Base-by-base conservation (phyloP, 1,140 invertebrate species). In the Pseudoatta argentina region DNA sequence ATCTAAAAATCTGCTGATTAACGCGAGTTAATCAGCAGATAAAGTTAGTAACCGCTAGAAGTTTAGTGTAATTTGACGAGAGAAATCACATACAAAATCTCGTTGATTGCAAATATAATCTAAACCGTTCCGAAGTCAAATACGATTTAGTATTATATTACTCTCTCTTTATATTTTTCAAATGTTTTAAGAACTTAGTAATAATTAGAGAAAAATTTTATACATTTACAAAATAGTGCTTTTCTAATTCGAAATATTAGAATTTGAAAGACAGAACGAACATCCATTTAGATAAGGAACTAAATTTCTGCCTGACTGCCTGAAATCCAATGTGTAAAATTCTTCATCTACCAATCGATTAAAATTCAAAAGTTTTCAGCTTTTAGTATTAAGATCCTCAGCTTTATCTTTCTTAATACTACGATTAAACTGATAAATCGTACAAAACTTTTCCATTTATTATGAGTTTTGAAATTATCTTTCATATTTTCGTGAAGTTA, bases 31-130 rank as follows among this genome's bases (percentile, higher is more conserved):
- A n/a, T n/a, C n/a, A n/a, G n/a, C n/a, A n/a, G n/a, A n/a, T 59
- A 73, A 82, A 82, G 71, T 48, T 82, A 6, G 14, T 82, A 59
- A 6, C 34, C 10, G 30, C 4, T 81, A 14, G 16, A 18, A 57
- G 78, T 66, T 78, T 78, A 78, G 30, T 79, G 21, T 44, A 24
- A 82, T 82, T 71, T 44, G 34, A 30, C 21, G 24, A 59, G 39
- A 18, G 7, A 34, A 14, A 18, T 67, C 44, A 57, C 3, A 14
- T 34, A 18, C 18, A 12, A 61, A 61, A 34, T 34, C 24, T 82
- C 39, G 51, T 61, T 83, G 53, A 82, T 82, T 75, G 39, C 53
- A 72, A 5, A 27, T 72, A 39, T 51, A 75, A n/a, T 75, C 27
- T 30, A 44, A 2, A 83, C 57, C 7, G 1, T 57, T 18, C 14